These are phyloP conservation scores for Pogona vitticeps DNA, from an alignment of 2,113 vertebrate species.

Conservation along the genomic window DNA sequence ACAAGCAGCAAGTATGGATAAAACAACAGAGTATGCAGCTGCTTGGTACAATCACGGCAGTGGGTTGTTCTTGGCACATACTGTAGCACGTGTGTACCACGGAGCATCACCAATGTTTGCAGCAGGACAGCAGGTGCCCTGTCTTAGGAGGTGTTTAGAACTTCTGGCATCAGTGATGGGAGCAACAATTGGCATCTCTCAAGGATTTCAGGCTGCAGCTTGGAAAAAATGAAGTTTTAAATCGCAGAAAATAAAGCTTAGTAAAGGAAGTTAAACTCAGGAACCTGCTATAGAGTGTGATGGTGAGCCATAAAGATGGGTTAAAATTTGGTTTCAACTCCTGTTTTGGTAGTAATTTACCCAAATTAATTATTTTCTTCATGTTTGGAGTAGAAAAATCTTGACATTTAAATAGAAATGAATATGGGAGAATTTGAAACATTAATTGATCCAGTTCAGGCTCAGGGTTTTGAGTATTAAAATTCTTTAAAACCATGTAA, in stretches of 20 bases:
- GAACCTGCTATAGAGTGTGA: not conserved
- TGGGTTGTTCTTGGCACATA: not conserved
- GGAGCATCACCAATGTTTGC: not conserved
- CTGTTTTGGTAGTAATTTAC: too few relatives aligned
- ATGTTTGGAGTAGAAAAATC: too few relatives aligned
- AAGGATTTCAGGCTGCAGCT: not conserved
- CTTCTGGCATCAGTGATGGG: not conserved
- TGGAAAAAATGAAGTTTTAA: not conserved
- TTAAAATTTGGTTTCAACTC: too few relatives aligned
- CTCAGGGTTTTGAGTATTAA: too few relatives aligned
- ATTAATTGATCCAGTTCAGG: too few relatives aligned
- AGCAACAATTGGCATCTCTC: not conserved
- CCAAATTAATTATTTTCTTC: too few relatives aligned
- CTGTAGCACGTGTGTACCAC: not conserved
- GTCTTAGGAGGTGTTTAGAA: not conserved
- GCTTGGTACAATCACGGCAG: not conserved
- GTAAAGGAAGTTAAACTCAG: not conserved
- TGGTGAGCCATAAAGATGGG: not conserved
- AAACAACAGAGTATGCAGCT: constrained; percentile 3
- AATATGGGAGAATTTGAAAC: too few relatives aligned
- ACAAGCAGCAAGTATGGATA: not conserved
- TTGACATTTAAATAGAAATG: too few relatives aligned
- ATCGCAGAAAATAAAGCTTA: not conserved
- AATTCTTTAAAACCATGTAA: too few relatives aligned
- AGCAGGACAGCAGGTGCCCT: not conserved